Evolutionary conservation across 2,113 vertebrate species (phyloP).

Genomic region (Eurypyga helias): DNA sequence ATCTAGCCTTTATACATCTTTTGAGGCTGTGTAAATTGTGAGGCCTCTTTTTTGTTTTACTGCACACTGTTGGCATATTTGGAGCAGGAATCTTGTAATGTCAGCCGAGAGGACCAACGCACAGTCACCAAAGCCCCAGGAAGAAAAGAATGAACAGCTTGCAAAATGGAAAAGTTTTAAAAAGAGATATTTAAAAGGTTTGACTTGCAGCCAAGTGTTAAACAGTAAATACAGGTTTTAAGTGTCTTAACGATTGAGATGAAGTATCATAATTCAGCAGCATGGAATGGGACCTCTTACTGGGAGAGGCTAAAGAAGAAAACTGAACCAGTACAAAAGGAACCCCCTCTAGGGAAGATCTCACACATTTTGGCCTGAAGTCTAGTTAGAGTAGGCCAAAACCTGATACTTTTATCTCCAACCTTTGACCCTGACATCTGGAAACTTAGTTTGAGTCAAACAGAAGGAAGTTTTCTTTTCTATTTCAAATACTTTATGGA

Average conservation of each 20-base stretch:
- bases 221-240: constrained; percentile 76
- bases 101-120: constrained; percentile 40
- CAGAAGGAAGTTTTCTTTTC: constrained; percentile 91
- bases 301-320: constrained; percentile 82
- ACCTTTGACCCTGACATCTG: constrained; percentile 96
- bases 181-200: constrained; percentile 75
- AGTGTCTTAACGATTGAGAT: constrained; percentile 76
- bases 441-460: constrained; percentile 91
- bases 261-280: constrained; percentile 84
- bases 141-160: constrained; percentile 63
- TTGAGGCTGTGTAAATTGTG: not conserved
- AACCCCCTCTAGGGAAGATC: constrained; percentile 86
- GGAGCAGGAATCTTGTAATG: constrained; percentile 13
- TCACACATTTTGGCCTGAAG: constrained; percentile 79
- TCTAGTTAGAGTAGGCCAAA: constrained; percentile 83
- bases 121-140: constrained; percentile 46
- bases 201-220: constrained; percentile 74
- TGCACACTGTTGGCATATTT: not conserved
- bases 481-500: constrained; percentile 79
- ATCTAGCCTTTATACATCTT: not conserved
- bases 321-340: constrained; percentile 78
- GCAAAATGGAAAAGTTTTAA: constrained; percentile 65
- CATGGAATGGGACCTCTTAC: constrained; percentile 83
- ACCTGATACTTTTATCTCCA: constrained; percentile 95
- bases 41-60: not conserved